Conservation (phyloP, 2,113 vertebrate species). For the Gracilinanus agilis region DNA sequence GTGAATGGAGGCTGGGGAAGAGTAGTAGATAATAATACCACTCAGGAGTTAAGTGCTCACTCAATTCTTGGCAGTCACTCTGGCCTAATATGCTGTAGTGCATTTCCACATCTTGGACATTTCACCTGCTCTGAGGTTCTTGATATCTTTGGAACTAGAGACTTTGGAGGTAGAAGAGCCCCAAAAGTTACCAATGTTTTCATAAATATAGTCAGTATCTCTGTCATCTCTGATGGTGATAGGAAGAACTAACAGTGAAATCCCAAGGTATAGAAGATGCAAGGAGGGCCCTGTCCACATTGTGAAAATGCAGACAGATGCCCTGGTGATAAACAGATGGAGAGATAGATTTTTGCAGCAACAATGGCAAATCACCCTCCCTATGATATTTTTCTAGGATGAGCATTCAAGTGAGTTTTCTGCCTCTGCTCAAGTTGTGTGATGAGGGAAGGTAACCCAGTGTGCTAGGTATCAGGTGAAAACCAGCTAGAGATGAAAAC, state of each 20-base stretch:
- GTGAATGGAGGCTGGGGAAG: constrained; percentile 5
- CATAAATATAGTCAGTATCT: constrained; percentile 45
- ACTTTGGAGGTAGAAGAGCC: constrained; percentile 54
- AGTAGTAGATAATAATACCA: constrained; percentile 8
- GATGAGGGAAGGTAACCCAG: constrained; percentile 45
- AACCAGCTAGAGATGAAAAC: constrained; percentile 48
- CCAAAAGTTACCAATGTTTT: constrained; percentile 57
- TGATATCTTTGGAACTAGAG: constrained; percentile 59
- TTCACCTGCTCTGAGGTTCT: constrained; percentile 61
- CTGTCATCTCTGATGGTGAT: constrained; percentile 54
- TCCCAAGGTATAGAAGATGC: constrained; percentile 66
- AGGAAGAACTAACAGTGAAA: constrained; percentile 46
- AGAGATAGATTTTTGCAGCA: constrained; percentile 7
- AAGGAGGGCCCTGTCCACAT: constrained; percentile 43
- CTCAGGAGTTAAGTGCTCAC: constrained; percentile 23
- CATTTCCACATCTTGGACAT: constrained; percentile 47
- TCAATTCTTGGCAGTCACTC: constrained; percentile 53
- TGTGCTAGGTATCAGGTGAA: constrained; percentile 32
- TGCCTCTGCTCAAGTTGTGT: constrained; percentile 40
- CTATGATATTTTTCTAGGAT: constrained; percentile 64
- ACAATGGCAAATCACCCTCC: constrained; percentile 53
- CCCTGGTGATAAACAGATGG: not conserved
- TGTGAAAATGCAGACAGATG: constrained; percentile 41
- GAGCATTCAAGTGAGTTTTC: constrained; percentile 63
- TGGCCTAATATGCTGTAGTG: constrained; percentile 44